Percentiles rank a stretch among this genome's conserved stretches.
These are phyloP conservation scores for Sorex fumeus DNA, from an alignment of 2,113 vertebrate species.

Conservation along the genomic window DNA sequence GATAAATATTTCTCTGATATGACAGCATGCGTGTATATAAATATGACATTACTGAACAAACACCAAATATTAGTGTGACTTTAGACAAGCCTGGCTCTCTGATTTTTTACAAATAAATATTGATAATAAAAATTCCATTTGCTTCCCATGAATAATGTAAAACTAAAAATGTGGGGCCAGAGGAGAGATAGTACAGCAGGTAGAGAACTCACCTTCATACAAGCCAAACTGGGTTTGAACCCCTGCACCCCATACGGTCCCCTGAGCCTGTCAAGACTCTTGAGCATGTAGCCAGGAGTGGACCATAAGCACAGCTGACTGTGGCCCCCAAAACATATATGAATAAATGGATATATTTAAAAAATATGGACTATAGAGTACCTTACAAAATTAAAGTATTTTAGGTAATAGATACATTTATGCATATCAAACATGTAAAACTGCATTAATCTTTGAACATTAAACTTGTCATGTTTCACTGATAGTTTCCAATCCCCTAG, in stretches of 20 bases:
- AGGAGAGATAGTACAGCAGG: too few relatives aligned
- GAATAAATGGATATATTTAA: neutral
- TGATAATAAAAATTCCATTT: neutral
- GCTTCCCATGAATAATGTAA: neutral
- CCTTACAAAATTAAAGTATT: neutral
- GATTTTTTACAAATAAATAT: constrained; percentile 8
- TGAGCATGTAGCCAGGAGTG: too few relatives aligned
- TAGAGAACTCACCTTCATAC: too few relatives aligned
- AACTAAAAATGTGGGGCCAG: neutral
- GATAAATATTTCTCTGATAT: neutral
- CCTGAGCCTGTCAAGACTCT: too few relatives aligned
- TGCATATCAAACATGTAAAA: constrained; percentile 3
- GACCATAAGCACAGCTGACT: neutral
- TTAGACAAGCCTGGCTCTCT: neutral
- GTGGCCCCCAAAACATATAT: neutral
- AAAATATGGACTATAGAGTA: neutral
- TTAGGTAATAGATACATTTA: constrained; percentile 31
- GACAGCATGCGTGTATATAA: neutral
- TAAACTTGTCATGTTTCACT: neutral
- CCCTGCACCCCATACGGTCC: too few relatives aligned
- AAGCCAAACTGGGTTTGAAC: too few relatives aligned
- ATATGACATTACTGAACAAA: neutral
- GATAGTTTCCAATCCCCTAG: neutral
- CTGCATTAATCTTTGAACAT: neutral
- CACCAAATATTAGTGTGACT: neutral